Evolutionary conservation across 2,888 invertebrate genomes (phyloP).

Genomic region (Ceriagrion tenellum): DNA sequence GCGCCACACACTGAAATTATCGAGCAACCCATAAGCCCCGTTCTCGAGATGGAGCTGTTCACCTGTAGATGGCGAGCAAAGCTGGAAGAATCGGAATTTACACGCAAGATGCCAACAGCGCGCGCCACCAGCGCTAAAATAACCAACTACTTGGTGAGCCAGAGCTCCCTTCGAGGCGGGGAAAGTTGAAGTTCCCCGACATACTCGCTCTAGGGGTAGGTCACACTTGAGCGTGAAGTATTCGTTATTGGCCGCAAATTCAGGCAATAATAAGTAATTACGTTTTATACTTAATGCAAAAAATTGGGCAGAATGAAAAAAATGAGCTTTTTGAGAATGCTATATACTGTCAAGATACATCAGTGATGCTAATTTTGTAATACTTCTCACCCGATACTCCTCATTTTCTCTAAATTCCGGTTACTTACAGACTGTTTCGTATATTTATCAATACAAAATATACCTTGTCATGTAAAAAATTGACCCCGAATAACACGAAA

Average conservation of each 20-base stretch:
- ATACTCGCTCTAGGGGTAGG: neutral
- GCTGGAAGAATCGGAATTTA: conserved; percentile 44
- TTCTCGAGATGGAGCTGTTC: conserved; percentile 22
- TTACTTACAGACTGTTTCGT: no score
- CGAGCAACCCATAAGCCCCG: conserved; percentile 1
- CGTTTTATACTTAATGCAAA: no score
- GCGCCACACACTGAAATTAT: conserved; percentile 27
- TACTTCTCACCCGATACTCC: no score
- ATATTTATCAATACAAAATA: no score
- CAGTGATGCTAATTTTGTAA: no score
- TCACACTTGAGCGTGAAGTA: neutral
- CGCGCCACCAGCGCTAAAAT: conserved; percentile 52
- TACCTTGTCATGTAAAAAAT: no score
- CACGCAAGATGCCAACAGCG: neutral
- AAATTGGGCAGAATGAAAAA: no score
- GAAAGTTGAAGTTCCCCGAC: neutral
- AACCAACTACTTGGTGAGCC: conserved; percentile 26
- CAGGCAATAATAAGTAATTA: no score
- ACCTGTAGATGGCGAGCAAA: conserved; percentile 59
- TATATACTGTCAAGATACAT: no score
- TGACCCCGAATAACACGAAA: no score
- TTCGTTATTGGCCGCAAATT: neutral
- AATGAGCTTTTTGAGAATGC: no score
- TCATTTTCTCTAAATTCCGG: no score
- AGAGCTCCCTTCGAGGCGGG: neutral